These are phyloP conservation scores for Esox masquinongy DNA, from an alignment of 2,797 vertebrate species.

Conservation along the genomic window DNA sequence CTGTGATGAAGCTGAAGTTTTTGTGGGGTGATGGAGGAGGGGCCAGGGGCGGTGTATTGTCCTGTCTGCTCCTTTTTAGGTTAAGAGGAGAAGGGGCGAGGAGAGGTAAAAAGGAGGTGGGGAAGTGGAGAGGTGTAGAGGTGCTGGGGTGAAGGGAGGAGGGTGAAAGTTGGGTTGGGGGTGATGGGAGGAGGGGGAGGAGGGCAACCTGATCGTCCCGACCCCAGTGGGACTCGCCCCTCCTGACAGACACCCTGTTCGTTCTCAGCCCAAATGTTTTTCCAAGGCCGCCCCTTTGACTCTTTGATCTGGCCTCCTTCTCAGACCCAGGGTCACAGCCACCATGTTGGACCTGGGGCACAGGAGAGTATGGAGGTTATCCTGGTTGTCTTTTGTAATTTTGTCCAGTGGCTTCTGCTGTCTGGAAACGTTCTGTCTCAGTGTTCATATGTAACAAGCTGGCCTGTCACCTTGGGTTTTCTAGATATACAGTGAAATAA, in stretches of 20 bases:
- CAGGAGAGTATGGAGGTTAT: constrained; percentile 16
- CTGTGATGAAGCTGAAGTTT: constrained; percentile 67
- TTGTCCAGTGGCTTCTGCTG: too few species aligned
- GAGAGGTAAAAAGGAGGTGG: neutral
- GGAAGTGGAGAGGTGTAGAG: constrained; percentile 54
- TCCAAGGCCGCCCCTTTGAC: constrained; percentile 82
- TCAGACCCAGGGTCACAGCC: constrained; percentile 81
- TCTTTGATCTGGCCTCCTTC: constrained; percentile 89
- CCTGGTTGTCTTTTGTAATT: neutral
- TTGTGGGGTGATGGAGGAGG: neutral
- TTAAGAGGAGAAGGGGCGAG: neutral
- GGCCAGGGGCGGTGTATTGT: neutral
- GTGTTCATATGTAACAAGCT: too few species aligned
- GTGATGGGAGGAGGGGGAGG: neutral
- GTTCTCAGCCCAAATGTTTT: constrained; percentile 95
- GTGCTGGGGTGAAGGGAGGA: constrained; percentile 61
- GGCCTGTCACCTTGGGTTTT: too few species aligned
- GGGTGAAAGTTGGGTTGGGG: neutral
- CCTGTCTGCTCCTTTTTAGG: neutral
- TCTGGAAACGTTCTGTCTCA: too few species aligned
- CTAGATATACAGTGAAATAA: too few species aligned
- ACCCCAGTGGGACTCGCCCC: constrained; percentile 88
- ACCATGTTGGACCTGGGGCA: constrained; percentile 65
- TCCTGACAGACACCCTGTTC: constrained; percentile 91
- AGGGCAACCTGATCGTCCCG: constrained; percentile 85